Evolutionary conservation across 2,797 vertebrate species (phyloP), one percentile per base, ranked within the genome.

Genomic region (Thamnophis elegans): DNA sequence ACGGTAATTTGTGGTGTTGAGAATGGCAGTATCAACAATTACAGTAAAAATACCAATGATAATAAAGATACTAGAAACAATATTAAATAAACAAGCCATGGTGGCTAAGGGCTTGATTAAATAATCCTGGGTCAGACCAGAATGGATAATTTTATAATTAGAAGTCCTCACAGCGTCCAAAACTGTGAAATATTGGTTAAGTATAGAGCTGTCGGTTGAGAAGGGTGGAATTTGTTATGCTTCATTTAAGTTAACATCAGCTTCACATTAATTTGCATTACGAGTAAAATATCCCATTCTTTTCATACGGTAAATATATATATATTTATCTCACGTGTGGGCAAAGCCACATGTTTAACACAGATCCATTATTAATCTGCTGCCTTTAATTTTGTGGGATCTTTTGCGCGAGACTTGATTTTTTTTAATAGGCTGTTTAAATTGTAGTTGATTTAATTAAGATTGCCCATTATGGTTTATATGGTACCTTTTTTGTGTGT

Each of bases 121-220:
- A 93, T 93, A 93, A 93, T 93, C 91, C 62, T 62, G 89, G 91
- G 68, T 62, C 86, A 91, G 78, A 59, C n/a, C 47, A 93, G 55
- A 91, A 78, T 91, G 86, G 89, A 54, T 91, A 88, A 93, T 93
- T 93, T 93, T 85, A 89, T 86, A 93, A 93, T 93, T 93, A 93
- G 56, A 91, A 88, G 22, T 85, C 51, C 56, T 88, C 5, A 22
- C 26, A 14, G n/a, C 1, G 32, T 82, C 86, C 90, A 53, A 89
- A 82, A 82, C 89, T 91, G 92, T 88, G 51, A 85, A 93, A 91
- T 91, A 93, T 93, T 12, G 51, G 65, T 93, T 82, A 93, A 93
- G 92, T 91, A 91, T 85, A 91, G 92, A 85, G 89, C 86, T 93
- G 92, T 88, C 89, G 47, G 86, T 91, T 93, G 55, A 62, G 62